These are phyloP conservation scores for Polypterus bichir DNA, from an alignment of 2,113 vertebrate species.

Conservation along the genomic window DNA sequence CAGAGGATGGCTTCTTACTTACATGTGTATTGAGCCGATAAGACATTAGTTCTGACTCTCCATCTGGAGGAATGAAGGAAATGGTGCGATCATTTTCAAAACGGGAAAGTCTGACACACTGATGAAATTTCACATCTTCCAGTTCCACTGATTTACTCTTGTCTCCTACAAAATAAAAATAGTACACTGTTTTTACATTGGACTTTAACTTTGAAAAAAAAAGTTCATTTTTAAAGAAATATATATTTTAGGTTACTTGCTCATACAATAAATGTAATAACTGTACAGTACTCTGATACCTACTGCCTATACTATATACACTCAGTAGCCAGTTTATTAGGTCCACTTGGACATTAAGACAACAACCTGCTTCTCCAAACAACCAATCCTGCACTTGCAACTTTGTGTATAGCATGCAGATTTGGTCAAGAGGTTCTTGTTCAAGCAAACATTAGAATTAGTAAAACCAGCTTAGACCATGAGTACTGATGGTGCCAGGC, in stretches of 20 bases:
- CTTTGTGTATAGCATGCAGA: too few relatives aligned
- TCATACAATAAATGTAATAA: neutral
- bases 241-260: neutral
- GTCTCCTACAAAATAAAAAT: conserved; percentile 38
- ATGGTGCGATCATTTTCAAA: conserved; percentile 69
- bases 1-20: conserved; percentile 18
- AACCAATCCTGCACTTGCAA: too few relatives aligned
- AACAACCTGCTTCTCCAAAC: too few relatives aligned
- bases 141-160: conserved; percentile 62
- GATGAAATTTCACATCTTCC: conserved; percentile 68
- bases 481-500: too few relatives aligned
- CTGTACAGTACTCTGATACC: neutral
- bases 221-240: neutral
- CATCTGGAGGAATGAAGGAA: conserved; percentile 65
- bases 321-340: too few relatives aligned
- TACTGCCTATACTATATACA: too few relatives aligned
- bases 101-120: conserved; percentile 64
- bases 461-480: too few relatives aligned
- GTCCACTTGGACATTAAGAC: too few relatives aligned
- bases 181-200: neutral
- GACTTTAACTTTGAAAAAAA: neutral
- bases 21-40: conserved; percentile 63
- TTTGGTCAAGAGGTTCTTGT: too few relatives aligned
- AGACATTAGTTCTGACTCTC: conserved; percentile 65
- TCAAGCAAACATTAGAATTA: too few relatives aligned